Base-by-base conservation (phyloP, 1,140 invertebrate genomes). In the Trichogramma pretiosum region DNA sequence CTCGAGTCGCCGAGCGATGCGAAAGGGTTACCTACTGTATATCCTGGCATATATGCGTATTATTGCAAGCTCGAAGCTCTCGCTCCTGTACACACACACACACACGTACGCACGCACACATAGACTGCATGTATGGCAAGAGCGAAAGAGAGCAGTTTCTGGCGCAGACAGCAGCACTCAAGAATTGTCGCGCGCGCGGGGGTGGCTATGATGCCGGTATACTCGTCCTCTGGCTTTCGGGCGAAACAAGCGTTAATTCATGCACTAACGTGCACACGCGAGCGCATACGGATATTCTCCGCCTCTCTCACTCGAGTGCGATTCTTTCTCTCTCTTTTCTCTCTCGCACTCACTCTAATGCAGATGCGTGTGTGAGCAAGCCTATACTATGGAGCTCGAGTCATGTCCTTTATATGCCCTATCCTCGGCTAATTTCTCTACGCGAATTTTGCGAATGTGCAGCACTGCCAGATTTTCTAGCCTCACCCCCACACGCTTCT, bases 81-180 rank as follows among this genome's bases (percentile, higher is more conserved):
- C n/a, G n/a, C n/a, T n/a, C n/a, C n/a, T n/a, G n/a, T n/a, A n/a
- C n/a, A n/a, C n/a, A n/a, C n/a, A n/a, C n/a, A n/a, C n/a, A n/a
- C n/a, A n/a, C n/a, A n/a, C n/a, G n/a, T n/a, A n/a, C n/a, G n/a
- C n/a, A n/a, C n/a, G n/a, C n/a, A n/a, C n/a, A n/a, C n/a, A n/a
- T n/a, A n/a, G n/a, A n/a, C n/a, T n/a, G n/a, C n/a, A 52, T 26
- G 46, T 53, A 23, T 38, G 40, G 43, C 37, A 49, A 46, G 46
- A 44, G 22, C 23, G 34, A 46, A 44, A 37, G 37, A 36, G 45
- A 44, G 55, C n/a, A n/a, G n/a, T n/a, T n/a, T n/a, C n/a, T n/a
- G n/a, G n/a, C n/a, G n/a, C n/a, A n/a, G n/a, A n/a, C n/a, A n/a
- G 70, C 69, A 72, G 69, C 64, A 61, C 67, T 69, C 69, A 72